Base-by-base conservation (phyloP, 2,113 vertebrate species). In the Peromyscus californicus region DNA sequence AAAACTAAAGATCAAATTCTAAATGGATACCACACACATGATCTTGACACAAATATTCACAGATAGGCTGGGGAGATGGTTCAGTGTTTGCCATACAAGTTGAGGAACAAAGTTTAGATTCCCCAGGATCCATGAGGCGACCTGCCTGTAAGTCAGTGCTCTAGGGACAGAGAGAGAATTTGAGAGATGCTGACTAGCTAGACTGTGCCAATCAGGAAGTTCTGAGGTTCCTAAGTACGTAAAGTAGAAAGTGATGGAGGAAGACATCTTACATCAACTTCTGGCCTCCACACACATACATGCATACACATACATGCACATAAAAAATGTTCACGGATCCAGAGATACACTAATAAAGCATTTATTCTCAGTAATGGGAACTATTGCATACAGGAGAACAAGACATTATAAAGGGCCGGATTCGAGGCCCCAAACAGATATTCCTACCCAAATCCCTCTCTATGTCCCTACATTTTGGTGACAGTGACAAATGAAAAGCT, bases 301-400 rank as follows among this genome's bases (percentile, higher is more conserved):
- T 63, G 15, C 8, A 2, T 17, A 63, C 59, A 83, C 57, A 39
- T 33, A 83, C 6, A 84, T 61, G 54, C 21, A 82, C 33, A 82
- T 59, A 59, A 83, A 80, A 90, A 88, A 51, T 57, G 48, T 74
- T 87, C 54, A 89, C 22, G 84, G 63, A 83, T 24, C 7, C 48
- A 93, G 17, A 85, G 86, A 84, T 12, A 75, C 31, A 83, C 33
- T 90, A 84, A 87, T 42, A 80, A 90, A 63, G 61, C 84, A 9
- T 65, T 94, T 83, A 67, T 54, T 93, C 89, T 93, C 61, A 93
- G 74, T 65, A 85, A 93, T 45, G 67, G 90, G n/a, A 89, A 67
- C 1, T 83, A 59, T 1, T 63, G 24, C 82, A 80, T 13, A 72
- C 0, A 87, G 57, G 26, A 75, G 87, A 75, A 70, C 33, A 45